Evolutionary conservation across 2,888 invertebrate genomes (phyloP).

Genomic region (Chouioia cunea): DNA sequence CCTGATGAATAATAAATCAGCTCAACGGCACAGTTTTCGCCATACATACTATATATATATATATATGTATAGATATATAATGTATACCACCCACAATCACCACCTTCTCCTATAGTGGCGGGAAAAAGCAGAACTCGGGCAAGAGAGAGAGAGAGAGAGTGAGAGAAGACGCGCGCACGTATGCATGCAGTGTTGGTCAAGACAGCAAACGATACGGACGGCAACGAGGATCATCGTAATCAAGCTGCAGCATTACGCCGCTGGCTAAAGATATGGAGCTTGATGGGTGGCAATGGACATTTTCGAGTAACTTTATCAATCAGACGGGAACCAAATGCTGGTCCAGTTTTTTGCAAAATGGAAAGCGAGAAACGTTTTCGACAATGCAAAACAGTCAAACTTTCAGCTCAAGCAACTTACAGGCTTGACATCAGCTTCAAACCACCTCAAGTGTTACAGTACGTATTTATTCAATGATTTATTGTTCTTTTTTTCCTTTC

Average conservation of each 20-base stretch:
- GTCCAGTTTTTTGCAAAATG: conserved; percentile 72
- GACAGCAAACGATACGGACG: not conserved
- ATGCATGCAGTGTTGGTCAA: too few relatives aligned
- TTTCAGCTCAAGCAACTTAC: conserved; percentile 71
- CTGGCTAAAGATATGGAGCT: conserved; percentile 48
- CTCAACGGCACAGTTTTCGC: too few relatives aligned
- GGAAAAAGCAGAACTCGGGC: too few relatives aligned
- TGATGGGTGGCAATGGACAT: conserved; percentile 64
- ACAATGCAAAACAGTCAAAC: conserved; percentile 72
- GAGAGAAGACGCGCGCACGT: too few relatives aligned
- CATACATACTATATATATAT: too few relatives aligned
- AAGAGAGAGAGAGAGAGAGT: not conserved
- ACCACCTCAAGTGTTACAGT: conserved; percentile 71
- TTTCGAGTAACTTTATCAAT: conserved; percentile 71
- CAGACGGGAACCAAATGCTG: conserved; percentile 69
- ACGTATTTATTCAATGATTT: conserved; percentile 65
- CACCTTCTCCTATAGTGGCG: too few relatives aligned
- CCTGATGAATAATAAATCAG: too few relatives aligned
- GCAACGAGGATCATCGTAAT: not conserved
- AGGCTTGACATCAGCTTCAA: conserved; percentile 71
- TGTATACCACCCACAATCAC: too few relatives aligned
- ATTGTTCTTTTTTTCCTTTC: too few relatives aligned
- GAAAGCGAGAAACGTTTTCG: conserved; percentile 72
- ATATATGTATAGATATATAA: too few relatives aligned
- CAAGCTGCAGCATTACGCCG: not conserved